These are phyloP conservation scores for Xiphophorus birchmanni DNA, from an alignment of 2,797 vertebrate genomes.

Conservation along the genomic window DNA sequence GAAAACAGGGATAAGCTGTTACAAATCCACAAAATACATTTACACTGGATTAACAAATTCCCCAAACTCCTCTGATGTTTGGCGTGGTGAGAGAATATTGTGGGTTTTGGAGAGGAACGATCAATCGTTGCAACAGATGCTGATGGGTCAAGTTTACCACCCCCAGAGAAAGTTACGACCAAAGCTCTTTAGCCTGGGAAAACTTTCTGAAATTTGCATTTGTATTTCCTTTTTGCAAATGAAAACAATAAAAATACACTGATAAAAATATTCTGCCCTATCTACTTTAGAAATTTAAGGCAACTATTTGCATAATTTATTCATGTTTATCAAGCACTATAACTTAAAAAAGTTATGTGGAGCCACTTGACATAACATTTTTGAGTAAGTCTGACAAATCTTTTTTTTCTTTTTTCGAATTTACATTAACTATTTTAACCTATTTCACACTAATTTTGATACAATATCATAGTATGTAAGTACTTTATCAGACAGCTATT, in stretches of 20 bases:
- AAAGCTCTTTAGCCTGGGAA: neutral
- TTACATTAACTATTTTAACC: neutral
- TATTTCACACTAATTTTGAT: neutral
- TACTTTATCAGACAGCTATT: neutral
- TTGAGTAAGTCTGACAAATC: too few relatives aligned
- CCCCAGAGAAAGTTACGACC: neutral
- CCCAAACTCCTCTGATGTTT: conserved; percentile 48
- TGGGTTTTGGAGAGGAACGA: conserved; percentile 29
- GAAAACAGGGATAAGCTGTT: conserved; percentile 54
- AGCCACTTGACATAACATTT: too few relatives aligned
- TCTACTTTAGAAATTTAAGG: too few relatives aligned
- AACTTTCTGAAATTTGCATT: neutral
- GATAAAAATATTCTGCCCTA: too few relatives aligned
- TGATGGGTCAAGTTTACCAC: conserved; percentile 3
- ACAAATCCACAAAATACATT: conserved; percentile 69
- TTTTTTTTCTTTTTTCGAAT: too few relatives aligned
- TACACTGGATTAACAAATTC: conserved; percentile 62
- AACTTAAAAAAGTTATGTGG: too few relatives aligned
- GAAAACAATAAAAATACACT: neutral
- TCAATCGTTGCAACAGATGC: conserved; percentile 2
- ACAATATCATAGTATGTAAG: neutral
- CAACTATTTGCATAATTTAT: too few relatives aligned
- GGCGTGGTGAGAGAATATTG: conserved; percentile 22
- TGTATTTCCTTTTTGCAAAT: neutral
- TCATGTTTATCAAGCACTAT: neutral